Evolutionary conservation across 2,797 vertebrate genomes (phyloP), one percentile per base, ranked within the genome.

Genomic region (Schizopygopsis malacanthus): DNA sequence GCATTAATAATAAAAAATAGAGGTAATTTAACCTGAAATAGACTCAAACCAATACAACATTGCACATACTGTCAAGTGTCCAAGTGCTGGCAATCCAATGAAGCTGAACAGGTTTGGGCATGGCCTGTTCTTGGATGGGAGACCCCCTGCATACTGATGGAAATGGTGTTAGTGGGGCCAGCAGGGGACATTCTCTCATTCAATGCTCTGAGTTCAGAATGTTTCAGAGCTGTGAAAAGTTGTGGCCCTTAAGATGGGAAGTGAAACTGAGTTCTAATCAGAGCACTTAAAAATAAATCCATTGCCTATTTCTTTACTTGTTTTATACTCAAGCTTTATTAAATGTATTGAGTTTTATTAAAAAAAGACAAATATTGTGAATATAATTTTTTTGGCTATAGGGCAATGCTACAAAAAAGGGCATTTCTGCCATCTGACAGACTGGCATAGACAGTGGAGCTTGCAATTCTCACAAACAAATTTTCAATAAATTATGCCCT

Each of bases 61-160:
- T 20, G 39, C 56, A 43, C 12, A 16, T 11, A 63, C 41, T 75
- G 41, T 20, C 39, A 63, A 47, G 54, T 43, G 41, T 56, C 33
- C 50, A 56, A 59, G 20, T 28, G 15, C 25, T 59, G 33, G 22
- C 47, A 28, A 28, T 28, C 39, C 7, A 28, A 18, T 72, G 50
- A 72, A 73, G 41, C 71, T 50, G 71, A 59, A 83, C 56, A 75
- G 59, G 41, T 63, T 37, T 83, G 43, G 71, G 52, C 43, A 56
- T 63, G 71, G 20, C 28, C 56, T 82, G 43, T 65, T 83, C 71
- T 52, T 83, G 43, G 20, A 83, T 25, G 12, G 20, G 20, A 83
- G 70, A 83, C 41, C 70, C 54, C 54, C 52, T 83, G 70, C 22
- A 18, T 82, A 37, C 70, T 61, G 11, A 43, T 73, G 54, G 39